These are phyloP conservation scores for Rugalucina vietnamica DNA, from an alignment of 2,888 invertebrate genomes.

Conservation along the genomic window DNA sequence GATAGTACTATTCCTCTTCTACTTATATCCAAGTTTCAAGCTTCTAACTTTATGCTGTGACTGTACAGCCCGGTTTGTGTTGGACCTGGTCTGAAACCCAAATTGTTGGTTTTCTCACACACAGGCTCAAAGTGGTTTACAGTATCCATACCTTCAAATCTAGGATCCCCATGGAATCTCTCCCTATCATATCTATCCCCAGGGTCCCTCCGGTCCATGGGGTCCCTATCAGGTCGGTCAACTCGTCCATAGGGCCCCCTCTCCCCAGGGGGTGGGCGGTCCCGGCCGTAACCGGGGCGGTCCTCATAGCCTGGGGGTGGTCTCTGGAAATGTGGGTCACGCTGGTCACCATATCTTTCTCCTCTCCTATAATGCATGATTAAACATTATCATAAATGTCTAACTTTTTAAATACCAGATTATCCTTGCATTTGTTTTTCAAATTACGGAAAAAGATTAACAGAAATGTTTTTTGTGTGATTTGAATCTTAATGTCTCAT, in stretches of 20 bases:
- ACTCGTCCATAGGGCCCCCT: conserved; percentile 31
- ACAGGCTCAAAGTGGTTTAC: too few species aligned
- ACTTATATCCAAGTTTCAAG: too few species aligned
- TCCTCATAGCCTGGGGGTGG: conserved; percentile 39
- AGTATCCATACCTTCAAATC: conserved; percentile 42
- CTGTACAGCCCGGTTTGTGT: too few species aligned
- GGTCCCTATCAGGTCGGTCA: conserved; percentile 28
- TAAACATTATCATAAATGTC: too few species aligned
- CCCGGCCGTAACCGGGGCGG: conserved; percentile 33
- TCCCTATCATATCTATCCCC: conserved; percentile 33
- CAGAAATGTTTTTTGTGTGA: too few species aligned
- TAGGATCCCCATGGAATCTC: conserved; percentile 23
- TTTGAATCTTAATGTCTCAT: too few species aligned
- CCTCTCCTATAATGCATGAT: conserved; percentile 26
- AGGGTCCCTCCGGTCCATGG: conserved; percentile 42
- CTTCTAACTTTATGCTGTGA: too few species aligned
- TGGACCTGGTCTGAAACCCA: too few species aligned
- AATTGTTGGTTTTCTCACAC: too few species aligned
- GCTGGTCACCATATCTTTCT: conserved; percentile 49
- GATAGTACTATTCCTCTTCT: too few species aligned
- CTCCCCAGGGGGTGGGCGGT: conserved; percentile 41
- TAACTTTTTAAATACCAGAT: neutral
- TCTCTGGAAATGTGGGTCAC: conserved; percentile 28
- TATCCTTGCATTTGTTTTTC: neutral
- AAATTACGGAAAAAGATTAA: neutral